A percentile compares a stretch with the other conserved stretches of the same genome.
Conservation (phyloP, 2,797 vertebrate species). For the Sciaenops ocellatus region DNA sequence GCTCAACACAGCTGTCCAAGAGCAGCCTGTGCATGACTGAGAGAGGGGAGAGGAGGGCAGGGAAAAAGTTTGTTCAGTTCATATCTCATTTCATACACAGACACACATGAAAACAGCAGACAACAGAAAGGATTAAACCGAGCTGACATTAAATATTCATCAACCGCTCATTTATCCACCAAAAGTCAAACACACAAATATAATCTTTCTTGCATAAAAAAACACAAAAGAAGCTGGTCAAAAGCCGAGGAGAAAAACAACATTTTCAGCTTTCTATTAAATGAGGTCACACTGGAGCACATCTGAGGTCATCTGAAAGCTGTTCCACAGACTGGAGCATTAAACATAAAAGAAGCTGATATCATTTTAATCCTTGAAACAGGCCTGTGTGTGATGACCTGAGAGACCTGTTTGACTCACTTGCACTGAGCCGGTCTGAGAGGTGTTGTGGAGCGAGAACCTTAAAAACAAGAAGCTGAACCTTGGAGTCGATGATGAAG, state of each 20-base stretch:
- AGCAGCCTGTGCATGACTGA: neutral
- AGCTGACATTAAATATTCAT: neutral
- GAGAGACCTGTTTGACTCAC: conserved; percentile 24
- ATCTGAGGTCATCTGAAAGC: neutral
- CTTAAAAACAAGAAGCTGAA: neutral
- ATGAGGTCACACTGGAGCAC: neutral
- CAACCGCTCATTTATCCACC: neutral
- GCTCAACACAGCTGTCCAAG: conserved; percentile 3
- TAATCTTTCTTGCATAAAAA: neutral
- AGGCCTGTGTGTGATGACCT: conserved; percentile 23
- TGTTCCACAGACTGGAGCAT: neutral
- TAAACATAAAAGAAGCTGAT: neutral
- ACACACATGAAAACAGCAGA: neutral
- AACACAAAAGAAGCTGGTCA: neutral
- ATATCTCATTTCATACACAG: neutral
- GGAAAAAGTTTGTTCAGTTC: no score
- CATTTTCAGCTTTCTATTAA: neutral
- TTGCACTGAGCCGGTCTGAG: conserved; percentile 20
- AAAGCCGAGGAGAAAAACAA: neutral
- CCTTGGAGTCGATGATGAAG: neutral
- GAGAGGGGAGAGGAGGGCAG: neutral
- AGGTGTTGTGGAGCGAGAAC: neutral
- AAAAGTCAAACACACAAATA: neutral
- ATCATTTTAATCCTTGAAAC: neutral
- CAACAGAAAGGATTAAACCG: conserved; percentile 4